phyloP scores from a whole-genome alignment of 2,113 vertebrate species.

The Chrysochloris asiatica region DNA sequence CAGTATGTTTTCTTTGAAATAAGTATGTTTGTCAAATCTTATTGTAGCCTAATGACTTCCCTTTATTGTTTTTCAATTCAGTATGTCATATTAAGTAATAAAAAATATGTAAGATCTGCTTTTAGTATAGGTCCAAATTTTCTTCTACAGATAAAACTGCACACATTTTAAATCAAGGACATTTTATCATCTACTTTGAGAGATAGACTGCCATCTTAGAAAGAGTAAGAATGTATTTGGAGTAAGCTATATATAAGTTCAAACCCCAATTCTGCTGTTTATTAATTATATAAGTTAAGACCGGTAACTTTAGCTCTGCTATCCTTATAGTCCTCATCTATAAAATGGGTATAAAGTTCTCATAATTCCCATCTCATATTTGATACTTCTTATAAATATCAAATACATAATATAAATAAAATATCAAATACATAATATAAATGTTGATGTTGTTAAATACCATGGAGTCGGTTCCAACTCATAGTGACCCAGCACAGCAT shows the following conservation, averaged over 20 bases:
- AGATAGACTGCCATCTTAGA: background rate
- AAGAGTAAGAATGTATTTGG: background rate
- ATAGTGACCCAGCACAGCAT: too few species aligned
- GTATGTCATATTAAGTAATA: background rate
- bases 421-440: too few species aligned
- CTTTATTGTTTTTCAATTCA: background rate
- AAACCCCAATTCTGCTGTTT: background rate
- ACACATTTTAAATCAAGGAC: background rate
- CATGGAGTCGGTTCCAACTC: too few species aligned
- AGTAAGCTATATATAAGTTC: background rate
- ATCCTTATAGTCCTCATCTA: background rate
- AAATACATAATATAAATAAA: background rate
- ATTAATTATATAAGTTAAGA: background rate
- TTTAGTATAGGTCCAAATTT: background rate
- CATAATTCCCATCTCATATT: background rate
- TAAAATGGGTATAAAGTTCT: background rate
- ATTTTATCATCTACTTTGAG: background rate
- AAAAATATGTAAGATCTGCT: background rate
- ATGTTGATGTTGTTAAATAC: too few species aligned
- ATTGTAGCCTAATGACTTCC: background rate
- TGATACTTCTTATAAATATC: background rate
- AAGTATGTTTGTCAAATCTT: background rate
- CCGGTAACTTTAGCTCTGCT: conserved; percentile 1
- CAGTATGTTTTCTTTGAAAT: background rate
- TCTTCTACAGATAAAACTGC: background rate